Evolutionary conservation across 2,113 vertebrate species (phyloP), one percentile per base, ranked within the genome.

Genomic region (Ophiodon elongatus): DNA sequence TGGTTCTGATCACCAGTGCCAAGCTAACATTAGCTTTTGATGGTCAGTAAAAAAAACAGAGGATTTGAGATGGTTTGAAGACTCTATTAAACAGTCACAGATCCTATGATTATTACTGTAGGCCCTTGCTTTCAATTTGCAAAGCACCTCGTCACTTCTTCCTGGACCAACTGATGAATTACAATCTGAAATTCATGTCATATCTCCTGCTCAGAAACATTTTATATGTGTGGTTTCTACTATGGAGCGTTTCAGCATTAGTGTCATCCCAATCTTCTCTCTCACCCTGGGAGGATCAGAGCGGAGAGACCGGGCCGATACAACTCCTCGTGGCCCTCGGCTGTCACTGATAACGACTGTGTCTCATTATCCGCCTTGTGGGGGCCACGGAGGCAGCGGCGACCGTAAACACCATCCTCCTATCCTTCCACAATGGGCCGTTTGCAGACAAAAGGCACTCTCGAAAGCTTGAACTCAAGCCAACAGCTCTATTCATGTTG

Each of bases 301-400:
- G 67, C 29, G 5, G 70, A 84, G 82, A 77, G 80, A 76, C 80
- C 73, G 15, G 80, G 82, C 78, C 47, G 70, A 73, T n/a, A 54
- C 75, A 57, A 54, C 83, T 88, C 89, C 89, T 84, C 0, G 68
- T 80, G 91, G 87, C 91, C 88, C 80, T 77, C 73, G 73, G 89
- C 89, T 90, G 89, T 91, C 91, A 89, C 80, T 79, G 89, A 91
- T 93, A 94, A 92, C 92, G 92, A 94, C 93, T 92, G 91, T 91
- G 92, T 93, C 92, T 94, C 91, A 93, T 94, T 93, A 94, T 93
- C 87, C 85, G 79, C 65, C 76, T 85, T 76, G 82, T 80, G 69
- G 84, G 89, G 89, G 90, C 85, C 79, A 69, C n/a, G 31, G 73
- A 86, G 88, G 88, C 90, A 85, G 75, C 9, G 66, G 84, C 70